A percentile compares a stretch with the other conserved stretches of the same genome.
phyloP scores from a whole-genome alignment of 1,140 invertebrate genomes.

The Drosophila santomea region DNA sequence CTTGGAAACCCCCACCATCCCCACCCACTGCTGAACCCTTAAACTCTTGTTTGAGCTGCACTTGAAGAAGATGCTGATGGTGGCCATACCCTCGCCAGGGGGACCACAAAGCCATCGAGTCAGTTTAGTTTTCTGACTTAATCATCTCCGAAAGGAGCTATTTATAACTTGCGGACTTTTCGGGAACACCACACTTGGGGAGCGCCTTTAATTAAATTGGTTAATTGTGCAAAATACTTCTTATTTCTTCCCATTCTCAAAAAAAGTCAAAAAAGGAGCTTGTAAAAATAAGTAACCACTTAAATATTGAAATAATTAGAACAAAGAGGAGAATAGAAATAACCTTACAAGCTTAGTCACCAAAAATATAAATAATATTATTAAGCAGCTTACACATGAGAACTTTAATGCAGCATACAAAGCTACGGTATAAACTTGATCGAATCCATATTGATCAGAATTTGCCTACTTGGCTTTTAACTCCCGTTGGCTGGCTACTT shows the following conservation, averaged over 20 bases:
- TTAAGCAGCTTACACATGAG: no score
- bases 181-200: neutral
- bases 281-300: no score
- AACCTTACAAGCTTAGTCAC: no score
- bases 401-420: no score
- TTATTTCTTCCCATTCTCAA: no score
- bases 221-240: neutral
- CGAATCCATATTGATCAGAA: neutral
- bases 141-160: neutral
- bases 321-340: neutral
- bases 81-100: constrained; percentile 34
- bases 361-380: no score
- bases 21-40: constrained; percentile 14
- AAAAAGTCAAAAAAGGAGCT: no score
- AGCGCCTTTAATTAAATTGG: neutral
- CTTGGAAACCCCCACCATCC: neutral
- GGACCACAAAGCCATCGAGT: constrained; percentile 26
- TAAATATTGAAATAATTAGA: neutral
- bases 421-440: neutral
- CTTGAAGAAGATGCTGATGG: constrained; percentile 49
- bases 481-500: constrained; percentile 30
- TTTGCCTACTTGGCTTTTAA: constrained; percentile 4
- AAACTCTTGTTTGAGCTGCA: constrained; percentile 45
- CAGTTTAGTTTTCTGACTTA: constrained; percentile 17
- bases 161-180: neutral